Evolutionary conservation across 2,888 invertebrate genomes (phyloP), one percentile per base, ranked within the genome.

Genomic region (Scaptomyza tumidula): DNA sequence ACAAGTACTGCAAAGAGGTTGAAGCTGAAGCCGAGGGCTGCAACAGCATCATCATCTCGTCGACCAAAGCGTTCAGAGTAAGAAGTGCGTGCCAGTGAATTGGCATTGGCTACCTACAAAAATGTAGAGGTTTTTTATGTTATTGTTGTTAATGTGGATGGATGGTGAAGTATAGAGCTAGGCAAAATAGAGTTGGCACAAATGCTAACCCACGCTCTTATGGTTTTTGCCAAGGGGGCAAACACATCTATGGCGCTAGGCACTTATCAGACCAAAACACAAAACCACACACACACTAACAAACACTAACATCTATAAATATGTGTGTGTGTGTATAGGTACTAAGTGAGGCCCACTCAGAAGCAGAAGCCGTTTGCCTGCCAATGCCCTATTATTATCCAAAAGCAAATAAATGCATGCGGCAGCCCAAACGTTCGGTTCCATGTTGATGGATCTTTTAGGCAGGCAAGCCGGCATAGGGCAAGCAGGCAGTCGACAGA

Each of bases 351-450:
- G 50, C 82, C 87, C 80, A 84, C 85, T 75, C 64, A 71, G 71
- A 60, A 65, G 63, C 82, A 82, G 88, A 76, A 88, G 88, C 79
- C 74, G 77, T 57, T 46, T 80, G 80, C 69, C 86, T 72, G 80
- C 72, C 78, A 73, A 69, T 83, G 73, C 76, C 78, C 87, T 88
- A 88, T 88, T 88, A 84, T 86, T 83, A 81, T 79, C 84, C 64
- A 76, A 88, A 77, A 84, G 75, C 79, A 85, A 88, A 85, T 73
- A 88, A 88, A 86, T 62, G 72, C 75, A 71, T 54, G 75, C 71
- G 57, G 69, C 68, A 73, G 58, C 43, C 75, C 75, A 71, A 71
- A 71, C 61, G 61, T 48, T 68, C 61, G 69, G 53, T 68, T 74
- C 61, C 75, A 69, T 75, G 75, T 60, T 85, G 86, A 82, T 85